Conservation (phyloP, 2,888 invertebrate species). For the Cephus pulcher region DNA sequence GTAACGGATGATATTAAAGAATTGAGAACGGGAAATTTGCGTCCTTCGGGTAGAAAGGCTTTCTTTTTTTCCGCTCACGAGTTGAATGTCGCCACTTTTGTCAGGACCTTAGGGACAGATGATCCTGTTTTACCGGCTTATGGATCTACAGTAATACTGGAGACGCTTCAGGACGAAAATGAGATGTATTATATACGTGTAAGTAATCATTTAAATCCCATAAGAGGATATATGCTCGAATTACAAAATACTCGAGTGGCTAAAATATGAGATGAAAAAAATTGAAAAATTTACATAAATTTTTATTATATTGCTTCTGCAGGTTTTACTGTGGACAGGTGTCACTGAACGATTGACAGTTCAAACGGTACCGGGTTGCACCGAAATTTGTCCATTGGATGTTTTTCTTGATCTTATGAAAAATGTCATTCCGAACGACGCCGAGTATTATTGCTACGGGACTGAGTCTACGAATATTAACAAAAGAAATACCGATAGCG, state of each 20-base stretch:
- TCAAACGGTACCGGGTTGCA: conserved; percentile 62
- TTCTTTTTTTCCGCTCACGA: conserved; percentile 56
- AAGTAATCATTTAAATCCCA: conserved; percentile 6
- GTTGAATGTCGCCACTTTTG: conserved; percentile 50
- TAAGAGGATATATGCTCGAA: not conserved
- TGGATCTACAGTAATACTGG: conserved; percentile 55
- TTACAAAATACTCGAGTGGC: not conserved
- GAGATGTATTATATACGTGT: conserved; percentile 51
- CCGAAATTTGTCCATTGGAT: conserved; percentile 59
- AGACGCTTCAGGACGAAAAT: conserved; percentile 50
- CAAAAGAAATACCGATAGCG: not conserved
- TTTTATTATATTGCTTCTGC: conserved; percentile 10
- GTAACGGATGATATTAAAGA: conserved; percentile 51
- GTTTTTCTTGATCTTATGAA: conserved; percentile 54
- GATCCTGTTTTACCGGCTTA: conserved; percentile 53
- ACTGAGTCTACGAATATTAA: not conserved
- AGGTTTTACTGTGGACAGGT: conserved; percentile 64
- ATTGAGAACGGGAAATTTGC: conserved; percentile 34
- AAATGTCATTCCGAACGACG: conserved; percentile 52
- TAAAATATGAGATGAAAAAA: not conserved
- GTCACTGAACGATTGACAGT: conserved; percentile 50
- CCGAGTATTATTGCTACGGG: conserved; percentile 37
- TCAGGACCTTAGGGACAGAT: conserved; percentile 47
- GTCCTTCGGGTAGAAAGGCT: conserved; percentile 48
- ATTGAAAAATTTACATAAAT: not conserved